These are phyloP conservation scores for Pteropus rufus DNA, from an alignment of 2,797 vertebrate genomes.

Conservation along the genomic window DNA sequence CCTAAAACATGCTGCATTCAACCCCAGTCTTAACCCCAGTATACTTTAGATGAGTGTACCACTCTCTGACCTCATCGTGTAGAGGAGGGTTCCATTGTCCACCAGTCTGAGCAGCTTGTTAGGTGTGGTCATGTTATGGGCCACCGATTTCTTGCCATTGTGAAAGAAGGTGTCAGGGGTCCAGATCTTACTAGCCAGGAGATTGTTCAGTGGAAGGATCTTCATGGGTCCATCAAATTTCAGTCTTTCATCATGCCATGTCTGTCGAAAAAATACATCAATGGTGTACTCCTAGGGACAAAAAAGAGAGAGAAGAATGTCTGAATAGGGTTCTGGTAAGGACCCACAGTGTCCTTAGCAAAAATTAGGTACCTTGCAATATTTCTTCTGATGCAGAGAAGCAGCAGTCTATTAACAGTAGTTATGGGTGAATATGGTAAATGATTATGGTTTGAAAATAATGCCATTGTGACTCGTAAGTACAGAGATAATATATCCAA, in stretches of 20 bases:
- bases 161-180: slow-evolving; percentile 99
- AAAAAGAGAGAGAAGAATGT: slow-evolving; percentile 9
- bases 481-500: not conserved
- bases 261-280: slow-evolving; percentile 98
- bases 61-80: slow-evolving; percentile 94
- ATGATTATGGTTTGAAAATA: not conserved
- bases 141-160: slow-evolving; percentile 98
- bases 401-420: not conserved
- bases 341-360: not conserved
- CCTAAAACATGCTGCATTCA: not conserved
- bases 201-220: slow-evolving; percentile 96
- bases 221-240: slow-evolving; percentile 99
- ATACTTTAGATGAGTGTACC: not conserved
- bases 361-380: not conserved
- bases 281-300: slow-evolving; percentile 95
- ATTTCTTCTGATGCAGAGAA: not conserved
- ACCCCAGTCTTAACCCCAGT: not conserved
- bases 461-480: not conserved
- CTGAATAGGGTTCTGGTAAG: not conserved
- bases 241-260: slow-evolving; percentile 96
- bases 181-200: slow-evolving; percentile 99
- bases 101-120: slow-evolving; percentile 98
- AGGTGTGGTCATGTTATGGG: slow-evolving; percentile 99
- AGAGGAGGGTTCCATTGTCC: slow-evolving; percentile 97
- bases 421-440: not conserved